phyloP scores from a whole-genome alignment of 2,797 vertebrate species.

The Rhincodon typus region DNA sequence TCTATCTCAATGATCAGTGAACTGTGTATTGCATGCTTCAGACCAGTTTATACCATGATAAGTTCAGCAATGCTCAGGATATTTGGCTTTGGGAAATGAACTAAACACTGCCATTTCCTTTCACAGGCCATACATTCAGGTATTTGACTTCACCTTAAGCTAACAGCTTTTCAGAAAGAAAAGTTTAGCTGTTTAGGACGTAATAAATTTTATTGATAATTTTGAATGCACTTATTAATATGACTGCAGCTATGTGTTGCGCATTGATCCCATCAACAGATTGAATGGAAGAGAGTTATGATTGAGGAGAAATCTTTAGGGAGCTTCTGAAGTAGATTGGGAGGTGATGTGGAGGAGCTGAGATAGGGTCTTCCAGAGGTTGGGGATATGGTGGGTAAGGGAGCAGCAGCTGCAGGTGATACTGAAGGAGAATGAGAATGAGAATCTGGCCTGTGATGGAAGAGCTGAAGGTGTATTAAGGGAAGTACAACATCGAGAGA shows the following conservation, averaged over 20 bases:
- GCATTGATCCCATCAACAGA: not conserved
- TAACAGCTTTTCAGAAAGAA: not conserved
- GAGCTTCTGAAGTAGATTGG: not conserved
- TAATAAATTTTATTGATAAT: not conserved
- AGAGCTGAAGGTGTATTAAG: not conserved
- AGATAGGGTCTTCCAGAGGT: too few species aligned
- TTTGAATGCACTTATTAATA: not conserved
- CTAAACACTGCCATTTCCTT: not conserved
- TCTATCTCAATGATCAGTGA: not conserved
- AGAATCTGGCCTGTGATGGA: not conserved
- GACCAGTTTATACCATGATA: not conserved
- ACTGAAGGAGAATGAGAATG: too few species aligned
- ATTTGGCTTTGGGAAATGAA: not conserved
- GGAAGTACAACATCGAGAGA: not conserved
- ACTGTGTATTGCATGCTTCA: not conserved
- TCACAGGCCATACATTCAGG: not conserved
- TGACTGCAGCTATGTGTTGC: not conserved
- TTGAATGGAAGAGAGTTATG: not conserved
- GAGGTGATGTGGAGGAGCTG: too few species aligned
- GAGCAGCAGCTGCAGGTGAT: too few species aligned
- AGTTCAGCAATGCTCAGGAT: not conserved
- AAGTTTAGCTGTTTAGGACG: not conserved
- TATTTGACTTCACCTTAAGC: not conserved
- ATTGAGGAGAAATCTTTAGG: not conserved
- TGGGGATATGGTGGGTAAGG: too few species aligned